These are phyloP conservation scores for Trichechus manatus DNA, from an alignment of 2,113 vertebrate genomes.

Conservation along the genomic window DNA sequence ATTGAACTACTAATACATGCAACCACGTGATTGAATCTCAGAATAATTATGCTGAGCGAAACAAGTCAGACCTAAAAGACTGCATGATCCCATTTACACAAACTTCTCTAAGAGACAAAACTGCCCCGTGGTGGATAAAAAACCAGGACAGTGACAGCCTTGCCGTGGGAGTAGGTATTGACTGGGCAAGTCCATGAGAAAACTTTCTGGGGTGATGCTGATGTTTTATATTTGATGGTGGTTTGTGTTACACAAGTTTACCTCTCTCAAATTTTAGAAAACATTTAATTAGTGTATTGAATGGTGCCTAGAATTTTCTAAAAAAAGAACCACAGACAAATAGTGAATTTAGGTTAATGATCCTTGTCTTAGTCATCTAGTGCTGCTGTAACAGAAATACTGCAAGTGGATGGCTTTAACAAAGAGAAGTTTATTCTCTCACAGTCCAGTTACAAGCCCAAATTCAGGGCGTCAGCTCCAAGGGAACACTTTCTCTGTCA, in stretches of 20 bases:
- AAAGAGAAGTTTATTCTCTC: too few relatives aligned
- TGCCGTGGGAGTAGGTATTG: fast-evolving
- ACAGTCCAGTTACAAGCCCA: too few relatives aligned
- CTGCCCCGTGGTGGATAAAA: not conserved
- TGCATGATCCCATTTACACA: too few relatives aligned
- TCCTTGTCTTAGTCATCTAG: too few relatives aligned
- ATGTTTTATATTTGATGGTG: not conserved
- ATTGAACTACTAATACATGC: too few relatives aligned
- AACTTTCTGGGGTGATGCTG: too few relatives aligned
- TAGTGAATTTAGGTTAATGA: not conserved
- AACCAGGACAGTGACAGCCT: not conserved
- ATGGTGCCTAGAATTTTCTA: not conserved
- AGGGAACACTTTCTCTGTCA: too few relatives aligned
- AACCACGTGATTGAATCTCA: too few relatives aligned
- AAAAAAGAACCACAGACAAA: not conserved
- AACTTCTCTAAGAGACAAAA: too few relatives aligned
- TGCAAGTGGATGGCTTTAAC: too few relatives aligned
- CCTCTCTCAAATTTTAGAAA: not conserved
- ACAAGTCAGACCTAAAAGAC: not conserved
- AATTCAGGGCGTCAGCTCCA: too few relatives aligned
- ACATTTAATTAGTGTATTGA: not conserved
- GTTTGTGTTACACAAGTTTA: not conserved
- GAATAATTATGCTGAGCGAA: not conserved
- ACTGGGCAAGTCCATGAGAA: not conserved
- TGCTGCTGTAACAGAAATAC: too few relatives aligned